Percentiles rank a stretch among this genome's conserved stretches.
phyloP scores from a whole-genome alignment of 2,113 vertebrate species.

The Aspiorhynchus laticeps region DNA sequence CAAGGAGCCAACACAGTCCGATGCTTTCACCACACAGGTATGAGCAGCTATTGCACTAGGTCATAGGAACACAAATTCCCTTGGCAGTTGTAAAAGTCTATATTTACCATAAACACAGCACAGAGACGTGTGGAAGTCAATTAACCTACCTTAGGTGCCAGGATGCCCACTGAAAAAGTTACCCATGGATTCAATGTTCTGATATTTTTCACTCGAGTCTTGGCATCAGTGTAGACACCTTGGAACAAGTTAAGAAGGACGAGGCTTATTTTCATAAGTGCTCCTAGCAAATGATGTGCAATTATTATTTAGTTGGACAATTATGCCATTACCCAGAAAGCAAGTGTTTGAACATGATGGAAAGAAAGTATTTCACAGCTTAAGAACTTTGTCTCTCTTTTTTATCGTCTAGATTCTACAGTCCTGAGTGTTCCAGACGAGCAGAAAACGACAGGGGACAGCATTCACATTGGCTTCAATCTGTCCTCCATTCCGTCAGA shows the following conservation, averaged over 20 bases:
- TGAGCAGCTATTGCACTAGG: conserved; percentile 28
- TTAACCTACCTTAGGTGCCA: conserved; percentile 31
- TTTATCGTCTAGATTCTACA: conserved; percentile 30
- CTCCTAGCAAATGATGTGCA: conserved; percentile 46
- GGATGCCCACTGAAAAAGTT: conserved; percentile 13
- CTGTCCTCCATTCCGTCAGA: conserved; percentile 78
- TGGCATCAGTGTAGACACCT: conserved; percentile 27
- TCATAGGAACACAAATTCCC: conserved; percentile 10
- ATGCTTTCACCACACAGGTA: conserved; percentile 80
- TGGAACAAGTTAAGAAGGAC: conserved; percentile 41
- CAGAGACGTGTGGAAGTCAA: conserved; percentile 6
- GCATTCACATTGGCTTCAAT: conserved; percentile 76
- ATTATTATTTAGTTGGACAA: conserved; percentile 46
- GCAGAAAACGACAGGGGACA: conserved; percentile 42
- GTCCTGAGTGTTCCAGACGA: conserved; percentile 50
- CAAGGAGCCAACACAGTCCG: conserved; percentile 80
- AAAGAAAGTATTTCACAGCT: conserved; percentile 37
- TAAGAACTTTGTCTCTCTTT: not conserved
- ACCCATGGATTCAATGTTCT: conserved; percentile 34
- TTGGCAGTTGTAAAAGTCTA: conserved; percentile 14
- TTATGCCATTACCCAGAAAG: conserved; percentile 33
- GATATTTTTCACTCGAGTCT: conserved; percentile 39
- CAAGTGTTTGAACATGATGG: conserved; percentile 29
- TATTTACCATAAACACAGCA: conserved; percentile 11
- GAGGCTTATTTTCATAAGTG: conserved; percentile 19